These are phyloP conservation scores for Colius striatus DNA, from an alignment of 2,113 vertebrate genomes.

Conservation along the genomic window DNA sequence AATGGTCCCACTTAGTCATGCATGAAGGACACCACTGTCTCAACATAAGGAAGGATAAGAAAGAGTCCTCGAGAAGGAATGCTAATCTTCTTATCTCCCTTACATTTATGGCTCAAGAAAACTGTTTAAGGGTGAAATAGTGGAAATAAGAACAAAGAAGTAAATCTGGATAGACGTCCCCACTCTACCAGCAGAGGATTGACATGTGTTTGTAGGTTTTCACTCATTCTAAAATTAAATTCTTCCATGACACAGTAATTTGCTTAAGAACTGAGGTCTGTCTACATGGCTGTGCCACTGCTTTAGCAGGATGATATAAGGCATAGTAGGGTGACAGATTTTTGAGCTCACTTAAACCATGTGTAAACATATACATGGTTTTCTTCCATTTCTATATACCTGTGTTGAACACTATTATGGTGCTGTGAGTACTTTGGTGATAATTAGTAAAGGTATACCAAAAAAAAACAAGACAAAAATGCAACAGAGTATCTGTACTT, in stretches of 20 bases:
- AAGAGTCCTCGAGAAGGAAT: neutral
- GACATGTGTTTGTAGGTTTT: neutral
- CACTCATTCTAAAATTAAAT: neutral
- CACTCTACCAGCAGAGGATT: neutral
- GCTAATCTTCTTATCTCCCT: neutral
- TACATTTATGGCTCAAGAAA: neutral
- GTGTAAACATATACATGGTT: neutral
- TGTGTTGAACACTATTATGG: neutral
- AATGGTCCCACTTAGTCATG: neutral
- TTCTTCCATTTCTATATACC: neutral
- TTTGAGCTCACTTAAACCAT: neutral
- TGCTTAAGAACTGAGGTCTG: neutral
- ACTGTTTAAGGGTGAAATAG: neutral
- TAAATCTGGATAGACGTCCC: neutral
- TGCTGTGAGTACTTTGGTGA: neutral
- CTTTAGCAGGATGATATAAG: neutral
- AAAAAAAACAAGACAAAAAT: neutral
- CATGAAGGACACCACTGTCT: neutral
- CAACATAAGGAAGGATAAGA: neutral
- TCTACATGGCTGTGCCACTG: neutral
- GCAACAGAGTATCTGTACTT: neutral
- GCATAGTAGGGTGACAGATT: neutral
- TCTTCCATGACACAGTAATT: neutral
- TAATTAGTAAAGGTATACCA: neutral
- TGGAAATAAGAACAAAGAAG: neutral